Base-by-base conservation (phyloP, 1,140 invertebrate species). In the Dendrolimus kikuchii region DNA sequence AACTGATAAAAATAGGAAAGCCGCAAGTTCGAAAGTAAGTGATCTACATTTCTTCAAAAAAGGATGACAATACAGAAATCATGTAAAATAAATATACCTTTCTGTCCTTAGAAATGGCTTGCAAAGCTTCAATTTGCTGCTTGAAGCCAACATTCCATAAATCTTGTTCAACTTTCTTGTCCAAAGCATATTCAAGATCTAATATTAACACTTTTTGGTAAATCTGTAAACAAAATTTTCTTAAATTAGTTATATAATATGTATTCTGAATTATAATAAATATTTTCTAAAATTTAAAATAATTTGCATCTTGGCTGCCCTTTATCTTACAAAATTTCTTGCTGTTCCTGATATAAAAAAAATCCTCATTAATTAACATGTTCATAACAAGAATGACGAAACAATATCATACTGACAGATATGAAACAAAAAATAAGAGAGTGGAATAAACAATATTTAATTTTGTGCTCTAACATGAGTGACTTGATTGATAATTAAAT, bases 81-180 rank as follows among this genome's bases (percentile, higher is more conserved):
- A 40, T 5, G 3, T 40, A 36, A 23, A 5, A 7, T 51, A 38
- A 38, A 50, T 8, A 53, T 64, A 93, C 92, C 88, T 94, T 94
- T 73, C 92, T 92, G 68, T 95, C 93, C 71, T 93, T 94, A 6
- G 91, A 90, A 53, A 93, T 90, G 23, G 90, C 89, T 72, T 96
- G 95, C 44, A 96, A 81, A 36, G 90, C 89, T 56, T 91, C 93
- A 79, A 96, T 96, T 77, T 95, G 93, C 81, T 95, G 95, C 77
- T 96, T 96, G 87, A 96, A 96, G 7, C 94, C 94, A 75, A 94
- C 89, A 78, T 95, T 96, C 95, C 95, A 96, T 58, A 96, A 83
- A 69, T 96, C 95, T 74, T 95, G 95, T 79, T 96, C 95, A 23
- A 96, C 93, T 88, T 96, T 96, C 71, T 94, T 93, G 80, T 96